Conservation (phyloP, 2,888 invertebrate species). For the Drosophila robusta region DNA sequence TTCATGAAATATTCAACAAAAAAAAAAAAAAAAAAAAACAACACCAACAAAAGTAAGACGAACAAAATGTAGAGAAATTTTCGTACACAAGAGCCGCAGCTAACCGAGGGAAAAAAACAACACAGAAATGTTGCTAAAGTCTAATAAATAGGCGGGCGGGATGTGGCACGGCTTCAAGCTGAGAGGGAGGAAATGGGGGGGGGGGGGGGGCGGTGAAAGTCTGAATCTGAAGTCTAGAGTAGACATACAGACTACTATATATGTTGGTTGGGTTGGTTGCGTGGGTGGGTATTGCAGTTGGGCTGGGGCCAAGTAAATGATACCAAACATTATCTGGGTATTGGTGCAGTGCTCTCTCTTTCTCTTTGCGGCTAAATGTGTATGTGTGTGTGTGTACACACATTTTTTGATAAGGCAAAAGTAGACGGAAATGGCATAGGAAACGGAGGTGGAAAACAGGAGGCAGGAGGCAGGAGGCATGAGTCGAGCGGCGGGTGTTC, state of each 20-base stretch:
- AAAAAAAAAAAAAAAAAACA: slow-evolving; percentile 29
- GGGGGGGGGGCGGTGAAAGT: slow-evolving; percentile 7
- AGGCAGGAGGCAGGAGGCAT: slow-evolving; percentile 6
- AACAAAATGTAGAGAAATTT: slow-evolving; percentile 52
- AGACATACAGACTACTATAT: slow-evolving; percentile 10
- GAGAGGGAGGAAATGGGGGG: neutral
- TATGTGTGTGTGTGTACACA: slow-evolving; percentile 28
- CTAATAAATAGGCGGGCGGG: slow-evolving; percentile 26
- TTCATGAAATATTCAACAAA: slow-evolving; percentile 77
- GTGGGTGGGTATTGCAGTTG: slow-evolving; percentile 56
- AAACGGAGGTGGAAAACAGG: slow-evolving; percentile 44
- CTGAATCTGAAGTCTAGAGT: slow-evolving; percentile 24
- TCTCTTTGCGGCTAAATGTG: slow-evolving; percentile 31
- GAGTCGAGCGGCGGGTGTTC: slow-evolving; percentile 6
- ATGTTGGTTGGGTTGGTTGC: slow-evolving; percentile 4
- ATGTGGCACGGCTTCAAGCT: neutral
- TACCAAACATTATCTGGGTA: slow-evolving; percentile 67
- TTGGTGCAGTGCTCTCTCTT: slow-evolving; percentile 49
- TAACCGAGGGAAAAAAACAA: slow-evolving; percentile 27
- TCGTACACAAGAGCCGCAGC: slow-evolving; percentile 34
- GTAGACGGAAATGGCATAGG: slow-evolving; percentile 74
- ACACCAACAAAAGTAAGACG: slow-evolving; percentile 16
- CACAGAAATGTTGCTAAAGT: slow-evolving; percentile 32
- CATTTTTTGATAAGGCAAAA: slow-evolving; percentile 72
- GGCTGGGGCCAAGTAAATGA: slow-evolving; percentile 69